Evolutionary conservation across 2,797 vertebrate genomes (phyloP), one percentile per base, ranked within the genome.

Genomic region (Poeciliopsis paucimaculata): DNA sequence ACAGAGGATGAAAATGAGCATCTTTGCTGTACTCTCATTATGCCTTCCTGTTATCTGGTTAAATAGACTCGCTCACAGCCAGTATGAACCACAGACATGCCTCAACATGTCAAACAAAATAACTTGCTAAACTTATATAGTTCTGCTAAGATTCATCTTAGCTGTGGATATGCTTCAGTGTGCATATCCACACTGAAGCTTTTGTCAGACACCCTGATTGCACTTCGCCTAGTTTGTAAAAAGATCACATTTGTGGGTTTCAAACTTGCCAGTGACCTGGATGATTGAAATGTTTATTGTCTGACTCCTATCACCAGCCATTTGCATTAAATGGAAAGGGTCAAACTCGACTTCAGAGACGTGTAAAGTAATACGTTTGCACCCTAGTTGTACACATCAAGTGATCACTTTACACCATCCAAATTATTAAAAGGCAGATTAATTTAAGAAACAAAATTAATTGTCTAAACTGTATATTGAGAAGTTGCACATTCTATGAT

Each of bases 241-340:
- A 10, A 36, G 62, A 20, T 64, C 16, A 64, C 6, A 36, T 64
- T 39, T 68, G 7, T 26, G 62, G 36, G 62, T 45, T 71, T 16
- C 41, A n/a, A 3, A n/a, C 41, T 71, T 28, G 68, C 41, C 26
- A 28, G 41, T 46, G 41, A 28, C 41, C 68, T 71, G 68, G 13
- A 6, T 28, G 68, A 46, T 71, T 26, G 11, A 70, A 5, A 39
- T 11, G 2, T n/a, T n/a, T n/a, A 43, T 13, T 0, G 2, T 43
- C 66, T 70, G 66, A 1, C 26, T 70, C 10, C 10, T 2, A 15
- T 70, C 20, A 8, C 2, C 26, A 26, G 5, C 23, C 5, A 12
- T 36, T 47, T 73, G 71, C 62, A 34, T 75, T 80, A 71, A 82
- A 83, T 73, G 7, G 76, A 49, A 81, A 75, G 80, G 78, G 79